Conservation (phyloP, 2,113 vertebrate genomes). For the Sinocyclocheilus rhinocerous region DNA sequence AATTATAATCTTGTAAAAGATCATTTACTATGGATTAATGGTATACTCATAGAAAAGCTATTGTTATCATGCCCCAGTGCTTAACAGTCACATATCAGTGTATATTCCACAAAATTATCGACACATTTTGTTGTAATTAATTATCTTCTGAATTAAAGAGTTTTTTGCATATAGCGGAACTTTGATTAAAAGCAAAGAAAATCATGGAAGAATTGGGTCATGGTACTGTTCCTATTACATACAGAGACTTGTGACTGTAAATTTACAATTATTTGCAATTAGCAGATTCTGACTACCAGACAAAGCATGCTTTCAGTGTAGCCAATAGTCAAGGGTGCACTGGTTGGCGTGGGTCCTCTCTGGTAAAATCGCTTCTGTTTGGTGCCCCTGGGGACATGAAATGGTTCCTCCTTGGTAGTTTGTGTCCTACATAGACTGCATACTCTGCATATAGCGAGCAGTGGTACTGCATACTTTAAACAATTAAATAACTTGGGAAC, state of each 20-base stretch:
- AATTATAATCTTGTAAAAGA: constrained; percentile 45
- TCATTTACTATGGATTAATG: constrained; percentile 52
- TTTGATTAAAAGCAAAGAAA: neutral
- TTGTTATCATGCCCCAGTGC: constrained; percentile 30
- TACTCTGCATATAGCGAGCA: neutral
- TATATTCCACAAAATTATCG: constrained; percentile 45
- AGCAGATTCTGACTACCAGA: neutral
- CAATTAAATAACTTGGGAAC: neutral
- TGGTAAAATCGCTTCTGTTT: neutral
- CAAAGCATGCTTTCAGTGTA: neutral
- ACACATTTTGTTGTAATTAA: constrained; percentile 58
- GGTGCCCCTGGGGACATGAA: neutral
- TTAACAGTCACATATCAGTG: constrained; percentile 53
- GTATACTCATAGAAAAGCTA: constrained; percentile 44
- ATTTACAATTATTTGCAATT: neutral
- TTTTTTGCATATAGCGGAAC: constrained; percentile 1
- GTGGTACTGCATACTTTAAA: neutral
- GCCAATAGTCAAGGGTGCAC: neutral
- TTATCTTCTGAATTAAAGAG: constrained; percentile 33
- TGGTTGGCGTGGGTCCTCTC: neutral
- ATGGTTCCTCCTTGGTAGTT: neutral
- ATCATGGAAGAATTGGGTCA: neutral
- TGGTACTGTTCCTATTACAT: neutral
- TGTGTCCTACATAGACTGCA: neutral
- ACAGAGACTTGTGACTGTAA: neutral